A percentile compares a stretch with the other conserved stretches of the same genome.
phyloP scores from a whole-genome alignment of 2,113 vertebrate genomes.

The Toxotes chatareus region DNA sequence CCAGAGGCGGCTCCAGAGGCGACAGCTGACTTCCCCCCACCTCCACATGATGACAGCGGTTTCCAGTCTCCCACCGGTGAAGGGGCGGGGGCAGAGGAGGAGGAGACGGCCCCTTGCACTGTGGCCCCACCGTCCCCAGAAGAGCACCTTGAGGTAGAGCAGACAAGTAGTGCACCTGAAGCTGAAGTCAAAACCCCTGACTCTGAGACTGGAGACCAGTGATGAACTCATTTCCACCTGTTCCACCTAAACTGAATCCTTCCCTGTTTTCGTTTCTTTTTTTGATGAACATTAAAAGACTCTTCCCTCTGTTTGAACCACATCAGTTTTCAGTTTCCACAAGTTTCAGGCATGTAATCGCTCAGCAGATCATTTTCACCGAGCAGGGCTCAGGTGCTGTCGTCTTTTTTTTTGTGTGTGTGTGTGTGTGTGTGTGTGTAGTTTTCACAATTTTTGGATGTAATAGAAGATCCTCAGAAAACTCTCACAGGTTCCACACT shows the following conservation, averaged over 20 bases:
- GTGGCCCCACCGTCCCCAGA: background rate
- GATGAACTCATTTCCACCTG: background rate
- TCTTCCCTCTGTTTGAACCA: background rate
- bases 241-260: background rate
- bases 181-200: conserved; percentile 60
- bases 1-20: conserved; percentile 6
- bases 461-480: background rate
- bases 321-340: background rate
- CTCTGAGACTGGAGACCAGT: conserved; percentile 75
- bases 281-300: conserved; percentile 2
- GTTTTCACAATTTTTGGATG: conserved; percentile 14
- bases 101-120: fast-evolving
- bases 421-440: background rate
- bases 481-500: background rate
- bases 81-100: conserved; percentile 5
- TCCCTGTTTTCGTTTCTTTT: background rate
- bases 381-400: conserved; percentile 53
- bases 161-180: background rate
- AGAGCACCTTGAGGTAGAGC: background rate
- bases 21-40: background rate
- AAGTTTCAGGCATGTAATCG: background rate
- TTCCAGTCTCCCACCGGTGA: conserved; percentile 57
- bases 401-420: background rate
- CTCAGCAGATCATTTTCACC: conserved; percentile 4
- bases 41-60: conserved; percentile 54